These are phyloP conservation scores for Tridacna crocea DNA, from an alignment of 2,888 invertebrate species.

Conservation along the genomic window DNA sequence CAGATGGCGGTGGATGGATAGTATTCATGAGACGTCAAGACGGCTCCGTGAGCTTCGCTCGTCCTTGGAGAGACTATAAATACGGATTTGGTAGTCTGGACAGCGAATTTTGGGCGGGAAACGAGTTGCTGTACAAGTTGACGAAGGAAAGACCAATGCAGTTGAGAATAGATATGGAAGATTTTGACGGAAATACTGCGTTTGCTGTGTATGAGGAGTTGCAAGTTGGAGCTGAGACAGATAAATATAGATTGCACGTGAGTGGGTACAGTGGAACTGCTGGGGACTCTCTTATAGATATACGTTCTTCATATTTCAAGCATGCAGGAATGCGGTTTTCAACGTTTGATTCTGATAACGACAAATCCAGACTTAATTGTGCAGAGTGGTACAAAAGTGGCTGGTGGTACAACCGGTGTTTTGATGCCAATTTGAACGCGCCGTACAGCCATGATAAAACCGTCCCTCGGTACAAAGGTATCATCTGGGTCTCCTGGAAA, in stretches of 20 bases:
- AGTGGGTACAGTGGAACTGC: constrained; percentile 8
- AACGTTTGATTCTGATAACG: constrained; percentile 3
- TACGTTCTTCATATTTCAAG: background rate
- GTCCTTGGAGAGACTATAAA: background rate
- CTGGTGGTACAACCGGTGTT: constrained; percentile 12
- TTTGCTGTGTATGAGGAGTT: background rate
- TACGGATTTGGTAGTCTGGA: background rate
- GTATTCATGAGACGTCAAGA: constrained; percentile 2
- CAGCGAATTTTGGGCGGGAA: constrained; percentile 2
- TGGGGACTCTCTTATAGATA: background rate
- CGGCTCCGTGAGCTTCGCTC: background rate
- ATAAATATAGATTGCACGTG: background rate
- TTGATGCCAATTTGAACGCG: background rate
- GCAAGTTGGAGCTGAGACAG: background rate
- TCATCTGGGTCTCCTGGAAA: background rate
- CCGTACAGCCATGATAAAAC: background rate
- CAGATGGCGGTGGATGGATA: background rate
- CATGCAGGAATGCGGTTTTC: background rate
- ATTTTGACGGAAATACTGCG: background rate
- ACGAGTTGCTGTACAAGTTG: background rate
- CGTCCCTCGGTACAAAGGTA: background rate
- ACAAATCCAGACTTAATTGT: background rate
- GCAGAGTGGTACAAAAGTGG: background rate
- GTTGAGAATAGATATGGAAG: background rate
- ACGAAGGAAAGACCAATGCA: background rate